Evolutionary conservation across 2,888 invertebrate genomes (phyloP), one percentile per base, ranked within the genome.

Genomic region (Lasioglossum oenotherae): DNA sequence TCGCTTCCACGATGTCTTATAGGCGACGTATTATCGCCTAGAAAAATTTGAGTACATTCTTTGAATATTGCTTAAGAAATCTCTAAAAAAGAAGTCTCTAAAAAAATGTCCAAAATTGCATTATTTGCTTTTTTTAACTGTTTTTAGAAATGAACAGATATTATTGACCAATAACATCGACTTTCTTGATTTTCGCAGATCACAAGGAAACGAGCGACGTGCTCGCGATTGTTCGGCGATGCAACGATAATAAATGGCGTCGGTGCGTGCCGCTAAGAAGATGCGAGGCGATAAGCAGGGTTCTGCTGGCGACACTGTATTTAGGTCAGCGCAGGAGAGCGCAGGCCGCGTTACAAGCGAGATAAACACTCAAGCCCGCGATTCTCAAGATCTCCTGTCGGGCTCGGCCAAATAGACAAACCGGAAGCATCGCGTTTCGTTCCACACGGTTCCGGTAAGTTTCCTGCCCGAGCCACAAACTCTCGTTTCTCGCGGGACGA

Each of bases 271-370:
- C 38, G n/a, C 46, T 23, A 73, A 38, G 77, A 78, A 69, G 46
- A 69, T 38, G 77, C 38, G 53, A 38, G 14, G 2, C 46, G 77
- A 74, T 82, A 74, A 78, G 69, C 82, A 60, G 19, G 23, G 8
- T 23, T 72, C 74, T 71, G 67, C 73, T 12, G 27, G 73, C 74
- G 74, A 71, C 74, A 78, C 74, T 38, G 75, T 73, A 84, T 85
- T 84, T 85, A 84, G 72, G 79, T 84, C 84, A 79, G 38, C 57
- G 60, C n/a, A 46, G 46, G 57, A 82, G 67, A 57, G 27, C 35
- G 60, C 23, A 12, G 41, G 3, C 12, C n/a, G 49, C 49, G 41
- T 60, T 53, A 44, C 46, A 46, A 23, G n/a, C 73, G n/a, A 6
- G 69, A 49, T 78, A 78, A 82, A 82, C 82, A 74, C 31, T 69